phyloP scores from a whole-genome alignment of 2,797 vertebrate genomes.

The Bufotes viridis region DNA sequence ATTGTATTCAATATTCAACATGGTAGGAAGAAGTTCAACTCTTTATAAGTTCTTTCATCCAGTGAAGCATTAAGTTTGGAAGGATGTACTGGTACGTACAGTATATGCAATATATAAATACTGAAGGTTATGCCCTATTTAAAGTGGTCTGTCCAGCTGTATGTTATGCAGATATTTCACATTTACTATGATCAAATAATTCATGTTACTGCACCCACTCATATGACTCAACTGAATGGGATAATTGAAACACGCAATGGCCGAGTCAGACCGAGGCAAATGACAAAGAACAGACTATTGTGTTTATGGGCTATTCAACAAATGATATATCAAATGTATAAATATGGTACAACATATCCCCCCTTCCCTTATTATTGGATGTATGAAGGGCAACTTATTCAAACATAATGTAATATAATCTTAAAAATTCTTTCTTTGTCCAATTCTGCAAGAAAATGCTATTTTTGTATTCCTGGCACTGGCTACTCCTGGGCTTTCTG shows the following conservation, averaged over 20 bases:
- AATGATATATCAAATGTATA: background rate
- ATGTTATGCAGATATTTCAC: background rate
- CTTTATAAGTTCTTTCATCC: too few species aligned
- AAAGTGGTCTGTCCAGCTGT: background rate
- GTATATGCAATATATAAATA: background rate
- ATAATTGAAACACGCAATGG: background rate
- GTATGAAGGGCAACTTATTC: background rate
- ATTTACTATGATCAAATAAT: background rate
- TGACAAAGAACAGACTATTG: background rate
- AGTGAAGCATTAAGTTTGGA: background rate
- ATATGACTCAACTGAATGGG: background rate
- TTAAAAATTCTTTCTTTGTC: conserved; percentile 34
- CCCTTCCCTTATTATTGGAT: background rate
- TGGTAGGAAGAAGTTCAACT: too few species aligned
- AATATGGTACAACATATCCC: background rate
- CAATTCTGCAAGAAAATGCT: conserved; percentile 40
- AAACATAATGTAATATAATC: background rate
- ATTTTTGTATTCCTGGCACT: conserved; percentile 50
- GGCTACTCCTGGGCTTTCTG: conserved; percentile 41
- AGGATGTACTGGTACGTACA: background rate
- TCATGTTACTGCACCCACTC: background rate
- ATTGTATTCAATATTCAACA: too few species aligned
- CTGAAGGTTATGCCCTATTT: background rate
- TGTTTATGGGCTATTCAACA: background rate
- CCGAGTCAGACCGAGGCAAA: background rate